These are phyloP conservation scores for Arctopsyche grandis DNA, from an alignment of 1,140 invertebrate species.

Conservation along the genomic window DNA sequence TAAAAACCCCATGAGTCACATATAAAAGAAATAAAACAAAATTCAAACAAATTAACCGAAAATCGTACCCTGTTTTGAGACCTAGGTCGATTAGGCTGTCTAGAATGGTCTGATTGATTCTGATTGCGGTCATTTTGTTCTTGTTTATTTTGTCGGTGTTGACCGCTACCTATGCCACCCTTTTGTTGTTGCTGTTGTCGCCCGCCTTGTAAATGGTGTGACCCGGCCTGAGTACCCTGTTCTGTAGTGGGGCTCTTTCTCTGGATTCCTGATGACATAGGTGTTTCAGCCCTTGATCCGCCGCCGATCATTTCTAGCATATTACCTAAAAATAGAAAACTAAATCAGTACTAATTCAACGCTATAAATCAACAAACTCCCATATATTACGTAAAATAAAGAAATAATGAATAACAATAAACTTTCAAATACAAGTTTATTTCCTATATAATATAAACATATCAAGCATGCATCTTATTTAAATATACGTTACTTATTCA, in stretches of 20 bases:
- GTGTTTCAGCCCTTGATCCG: constrained; percentile 80
- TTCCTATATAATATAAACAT: not conserved
- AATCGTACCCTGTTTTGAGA: constrained; percentile 49
- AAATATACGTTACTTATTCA: not conserved
- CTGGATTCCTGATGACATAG: constrained; percentile 66
- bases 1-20: constrained; percentile 16
- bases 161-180: constrained; percentile 2
- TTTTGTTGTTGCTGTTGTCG: constrained; percentile 41
- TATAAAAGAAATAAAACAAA: constrained; percentile 25
- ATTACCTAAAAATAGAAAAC: constrained; percentile 62
- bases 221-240: constrained; percentile 78
- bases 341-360: not conserved
- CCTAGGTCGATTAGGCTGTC: constrained; percentile 44
- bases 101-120: constrained; percentile 35
- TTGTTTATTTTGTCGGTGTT: constrained; percentile 40
- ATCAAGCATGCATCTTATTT: constrained; percentile 5
- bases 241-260: constrained; percentile 85
- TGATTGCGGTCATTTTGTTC: constrained; percentile 39
- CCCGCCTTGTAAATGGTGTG: constrained; percentile 56
- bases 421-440: constrained; percentile 1
- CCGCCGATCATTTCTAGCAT: constrained; percentile 82
- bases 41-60: not conserved
- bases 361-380: not conserved
- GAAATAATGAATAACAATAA: not conserved
- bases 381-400: not conserved